Evolutionary conservation across 2,113 vertebrate species (phyloP).

Genomic region (Catagonus wagneri): DNA sequence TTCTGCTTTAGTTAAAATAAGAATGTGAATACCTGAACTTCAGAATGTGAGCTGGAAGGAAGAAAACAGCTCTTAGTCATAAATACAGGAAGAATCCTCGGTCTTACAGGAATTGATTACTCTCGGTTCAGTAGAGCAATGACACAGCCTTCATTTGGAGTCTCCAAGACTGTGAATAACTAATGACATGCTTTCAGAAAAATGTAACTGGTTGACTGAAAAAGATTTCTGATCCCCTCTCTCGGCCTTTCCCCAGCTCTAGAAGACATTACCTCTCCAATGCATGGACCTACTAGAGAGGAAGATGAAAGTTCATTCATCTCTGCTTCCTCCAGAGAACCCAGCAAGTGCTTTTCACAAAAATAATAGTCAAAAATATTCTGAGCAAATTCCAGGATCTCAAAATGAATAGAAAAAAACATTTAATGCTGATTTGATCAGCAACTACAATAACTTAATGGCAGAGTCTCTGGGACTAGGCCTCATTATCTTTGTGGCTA

Average conservation of each 20-base stretch:
- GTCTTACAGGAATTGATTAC: background rate
- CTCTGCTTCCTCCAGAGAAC: background rate
- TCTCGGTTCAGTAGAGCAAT: background rate
- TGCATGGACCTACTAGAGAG: background rate
- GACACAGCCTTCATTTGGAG: background rate
- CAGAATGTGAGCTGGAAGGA: background rate
- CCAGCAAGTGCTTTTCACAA: background rate
- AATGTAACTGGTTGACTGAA: background rate
- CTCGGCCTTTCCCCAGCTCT: background rate
- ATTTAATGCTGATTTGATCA: background rate
- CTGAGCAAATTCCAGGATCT: background rate
- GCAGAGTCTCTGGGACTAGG: background rate
- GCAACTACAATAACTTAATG: background rate
- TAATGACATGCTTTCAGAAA: background rate
- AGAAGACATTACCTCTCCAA: background rate
- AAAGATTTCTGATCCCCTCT: background rate
- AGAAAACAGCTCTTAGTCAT: background rate
- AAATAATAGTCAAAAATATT: background rate
- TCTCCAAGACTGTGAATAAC: background rate
- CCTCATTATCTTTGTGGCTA: background rate
- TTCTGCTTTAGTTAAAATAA: background rate
- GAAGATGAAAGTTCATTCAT: background rate
- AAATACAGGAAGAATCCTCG: background rate
- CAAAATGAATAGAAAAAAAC: background rate
- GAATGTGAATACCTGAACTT: background rate